Conservation (phyloP, 2,797 vertebrate genomes). For the Pyrocephalus nanus region DNA sequence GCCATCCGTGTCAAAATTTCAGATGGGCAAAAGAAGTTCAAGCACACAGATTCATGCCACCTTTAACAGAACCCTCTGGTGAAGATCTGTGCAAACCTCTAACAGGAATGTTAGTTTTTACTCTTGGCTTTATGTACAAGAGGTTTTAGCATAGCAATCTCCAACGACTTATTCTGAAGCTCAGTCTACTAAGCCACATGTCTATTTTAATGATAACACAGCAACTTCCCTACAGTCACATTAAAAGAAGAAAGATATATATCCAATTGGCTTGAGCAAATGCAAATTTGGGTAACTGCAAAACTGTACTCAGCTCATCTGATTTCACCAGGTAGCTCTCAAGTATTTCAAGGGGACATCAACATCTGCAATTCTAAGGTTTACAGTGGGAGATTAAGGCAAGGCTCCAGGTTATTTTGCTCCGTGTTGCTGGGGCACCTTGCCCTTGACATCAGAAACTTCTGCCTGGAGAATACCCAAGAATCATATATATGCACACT, state of each 20-base stretch:
- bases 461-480: neutral
- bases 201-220: neutral
- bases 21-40: neutral
- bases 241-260: neutral
- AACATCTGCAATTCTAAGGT: neutral
- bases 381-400: neutral
- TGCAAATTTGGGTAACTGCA: neutral
- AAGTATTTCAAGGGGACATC: neutral
- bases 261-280: neutral
- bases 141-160: neutral
- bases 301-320: neutral
- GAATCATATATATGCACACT: neutral
- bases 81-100: neutral
- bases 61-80: neutral
- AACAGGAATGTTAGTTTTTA: neutral
- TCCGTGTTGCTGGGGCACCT: neutral
- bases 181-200: neutral
- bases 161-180: neutral
- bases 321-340: neutral
- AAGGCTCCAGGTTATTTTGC: neutral
- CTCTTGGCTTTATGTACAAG: neutral
- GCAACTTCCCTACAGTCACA: neutral
- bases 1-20: neutral
- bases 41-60: neutral
- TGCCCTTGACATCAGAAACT: neutral